phyloP scores from a whole-genome alignment of 2,797 vertebrate species.

The Sebastolobus altivelis region DNA sequence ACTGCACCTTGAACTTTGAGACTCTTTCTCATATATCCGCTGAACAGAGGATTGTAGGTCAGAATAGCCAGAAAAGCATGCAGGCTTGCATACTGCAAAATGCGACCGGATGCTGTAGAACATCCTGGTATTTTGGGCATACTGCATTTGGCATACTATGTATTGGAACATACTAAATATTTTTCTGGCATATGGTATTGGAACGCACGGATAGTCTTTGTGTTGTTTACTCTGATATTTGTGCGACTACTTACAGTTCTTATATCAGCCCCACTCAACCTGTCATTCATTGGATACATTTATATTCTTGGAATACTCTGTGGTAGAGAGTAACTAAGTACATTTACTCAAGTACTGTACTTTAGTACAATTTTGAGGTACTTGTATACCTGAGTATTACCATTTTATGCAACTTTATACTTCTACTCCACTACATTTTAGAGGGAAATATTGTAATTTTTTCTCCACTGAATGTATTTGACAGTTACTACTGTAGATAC shows the following conservation, averaged over 20 bases:
- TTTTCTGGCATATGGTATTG: too few relatives aligned
- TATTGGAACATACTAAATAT: too few relatives aligned
- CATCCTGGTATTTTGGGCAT: too few relatives aligned
- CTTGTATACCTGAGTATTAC: not conserved
- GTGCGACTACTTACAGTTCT: not conserved
- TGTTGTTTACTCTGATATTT: not conserved
- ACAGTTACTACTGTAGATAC: not conserved
- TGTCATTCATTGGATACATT: not conserved
- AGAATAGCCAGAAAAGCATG: too few relatives aligned
- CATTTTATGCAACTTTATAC: not conserved
- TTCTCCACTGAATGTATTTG: not conserved
- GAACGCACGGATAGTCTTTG: not conserved
- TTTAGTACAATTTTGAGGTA: not conserved
- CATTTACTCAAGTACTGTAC: not conserved
- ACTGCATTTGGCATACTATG: too few relatives aligned
- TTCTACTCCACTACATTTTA: not conserved
- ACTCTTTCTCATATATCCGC: too few relatives aligned
- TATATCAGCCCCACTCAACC: too few relatives aligned
- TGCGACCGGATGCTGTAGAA: too few relatives aligned
- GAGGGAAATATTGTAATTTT: not conserved
- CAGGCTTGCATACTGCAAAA: too few relatives aligned
- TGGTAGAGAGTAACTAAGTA: not conserved
- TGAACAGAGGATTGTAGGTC: too few relatives aligned
- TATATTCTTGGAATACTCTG: not conserved
- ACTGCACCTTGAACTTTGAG: too few relatives aligned